These are phyloP conservation scores for Hozukius guyotensis DNA, from an alignment of 2,797 vertebrate genomes.

Conservation along the genomic window DNA sequence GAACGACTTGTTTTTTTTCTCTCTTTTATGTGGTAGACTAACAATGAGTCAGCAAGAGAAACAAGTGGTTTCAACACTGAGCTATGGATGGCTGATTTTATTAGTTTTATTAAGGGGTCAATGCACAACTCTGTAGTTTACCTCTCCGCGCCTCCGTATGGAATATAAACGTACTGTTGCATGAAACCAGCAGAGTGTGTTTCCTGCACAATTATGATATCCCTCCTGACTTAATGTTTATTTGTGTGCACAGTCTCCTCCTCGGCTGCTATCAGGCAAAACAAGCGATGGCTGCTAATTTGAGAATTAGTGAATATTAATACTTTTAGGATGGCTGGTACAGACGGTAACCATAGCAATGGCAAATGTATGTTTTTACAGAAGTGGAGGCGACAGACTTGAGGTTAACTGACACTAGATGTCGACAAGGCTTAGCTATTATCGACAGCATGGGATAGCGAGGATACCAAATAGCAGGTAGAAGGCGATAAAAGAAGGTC, in stretches of 20 bases:
- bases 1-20: neutral
- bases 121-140: neutral
- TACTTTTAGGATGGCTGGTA: neutral
- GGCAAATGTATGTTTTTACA: neutral
- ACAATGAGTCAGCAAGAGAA: neutral
- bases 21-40: neutral
- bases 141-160: neutral
- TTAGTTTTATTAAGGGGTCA: conserved; percentile 4
- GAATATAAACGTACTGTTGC: neutral
- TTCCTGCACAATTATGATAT: neutral
- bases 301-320: neutral
- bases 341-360: neutral
- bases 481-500: conserved; percentile 7
- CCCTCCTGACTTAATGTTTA: neutral
- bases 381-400: neutral
- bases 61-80: conserved; percentile 10
- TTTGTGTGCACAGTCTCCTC: neutral
- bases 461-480: neutral
- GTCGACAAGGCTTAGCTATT: neutral
- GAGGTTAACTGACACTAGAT: neutral
- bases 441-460: neutral
- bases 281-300: neutral
- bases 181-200: neutral
- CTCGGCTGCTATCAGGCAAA: neutral
- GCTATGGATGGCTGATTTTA: conserved; percentile 1